A percentile compares a stretch with the other conserved stretches of the same genome.
Evolutionary conservation across 2,797 vertebrate genomes (phyloP).

Genomic region (Bradypodion pumilum): DNA sequence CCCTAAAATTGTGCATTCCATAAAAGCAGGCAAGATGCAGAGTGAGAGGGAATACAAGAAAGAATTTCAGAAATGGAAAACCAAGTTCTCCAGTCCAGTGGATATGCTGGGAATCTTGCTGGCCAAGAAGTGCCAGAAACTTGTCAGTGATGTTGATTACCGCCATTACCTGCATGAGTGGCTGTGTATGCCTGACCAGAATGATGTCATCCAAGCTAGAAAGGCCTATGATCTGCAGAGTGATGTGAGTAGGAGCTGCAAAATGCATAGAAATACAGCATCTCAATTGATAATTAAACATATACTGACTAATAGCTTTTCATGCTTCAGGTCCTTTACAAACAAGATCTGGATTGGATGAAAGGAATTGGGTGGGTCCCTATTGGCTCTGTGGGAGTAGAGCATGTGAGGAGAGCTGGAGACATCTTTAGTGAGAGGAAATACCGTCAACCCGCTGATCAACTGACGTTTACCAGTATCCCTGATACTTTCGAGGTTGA

Average conservation of each 20-base stretch:
- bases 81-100: slow-evolving; percentile 85
- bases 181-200: slow-evolving; percentile 82
- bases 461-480: slow-evolving; percentile 76
- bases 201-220: slow-evolving; percentile 78
- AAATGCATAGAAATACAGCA: no score
- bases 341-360: slow-evolving; percentile 76
- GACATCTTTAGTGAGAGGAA: slow-evolving; percentile 78
- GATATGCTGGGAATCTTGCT: slow-evolving; percentile 86
- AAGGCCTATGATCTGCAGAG: slow-evolving; percentile 79
- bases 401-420: slow-evolving; percentile 73
- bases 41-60: slow-evolving; percentile 88
- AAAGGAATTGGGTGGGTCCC: slow-evolving; percentile 79
- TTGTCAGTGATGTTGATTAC: slow-evolving; percentile 82
- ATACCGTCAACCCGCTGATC: slow-evolving; percentile 77
- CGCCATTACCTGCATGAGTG: slow-evolving; percentile 77
- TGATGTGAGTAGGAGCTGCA: slow-evolving; percentile 72
- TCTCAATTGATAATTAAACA: no score
- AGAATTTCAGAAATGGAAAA: slow-evolving; percentile 87
- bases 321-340: slow-evolving; percentile 70
- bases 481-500: slow-evolving; percentile 74
- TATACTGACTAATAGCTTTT: no score
- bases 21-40: slow-evolving; percentile 83
- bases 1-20: slow-evolving; percentile 87
- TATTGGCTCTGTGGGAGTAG: slow-evolving; percentile 74
- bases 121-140: slow-evolving; percentile 78